Conservation (phyloP, 2,888 invertebrate species). For the Harpalus rubripes region DNA sequence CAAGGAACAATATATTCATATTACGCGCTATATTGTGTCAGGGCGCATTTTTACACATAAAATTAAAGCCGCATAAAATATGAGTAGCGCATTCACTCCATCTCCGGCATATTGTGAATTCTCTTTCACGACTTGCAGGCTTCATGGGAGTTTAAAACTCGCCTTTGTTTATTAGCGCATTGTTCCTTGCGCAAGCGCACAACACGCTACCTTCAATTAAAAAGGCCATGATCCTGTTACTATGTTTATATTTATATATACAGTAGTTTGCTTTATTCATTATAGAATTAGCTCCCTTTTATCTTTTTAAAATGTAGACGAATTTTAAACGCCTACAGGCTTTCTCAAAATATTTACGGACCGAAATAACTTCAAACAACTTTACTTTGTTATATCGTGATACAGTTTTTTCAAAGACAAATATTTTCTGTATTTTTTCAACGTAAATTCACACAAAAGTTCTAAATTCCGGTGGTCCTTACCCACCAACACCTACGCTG, state of each 20-base stretch:
- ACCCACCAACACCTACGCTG: too few species aligned
- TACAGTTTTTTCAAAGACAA: not conserved
- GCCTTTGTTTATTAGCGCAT: constrained; percentile 48
- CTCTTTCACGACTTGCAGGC: constrained; percentile 39
- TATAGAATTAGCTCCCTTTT: constrained; percentile 18
- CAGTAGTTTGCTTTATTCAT: constrained; percentile 8
- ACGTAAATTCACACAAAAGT: too few species aligned
- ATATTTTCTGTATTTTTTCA: not conserved
- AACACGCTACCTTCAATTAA: not conserved
- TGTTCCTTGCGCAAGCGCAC: constrained; percentile 30
- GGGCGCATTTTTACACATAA: constrained; percentile 41
- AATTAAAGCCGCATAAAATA: constrained; percentile 51
- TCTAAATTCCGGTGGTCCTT: too few species aligned
- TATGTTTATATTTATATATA: not conserved
- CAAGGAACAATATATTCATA: constrained; percentile 45
- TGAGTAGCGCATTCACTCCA: constrained; percentile 27
- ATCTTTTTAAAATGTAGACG: constrained; percentile 21
- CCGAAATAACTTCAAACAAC: not conserved
- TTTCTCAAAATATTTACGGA: not conserved
- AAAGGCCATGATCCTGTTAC: not conserved
- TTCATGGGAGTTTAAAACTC: constrained; percentile 48
- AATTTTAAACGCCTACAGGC: not conserved
- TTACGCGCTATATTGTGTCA: constrained; percentile 34
- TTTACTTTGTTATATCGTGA: not conserved
- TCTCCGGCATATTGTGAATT: constrained; percentile 36